phyloP scores from a whole-genome alignment of 64 coral and sea anemone genomes.

The Porites lutea region DNA sequence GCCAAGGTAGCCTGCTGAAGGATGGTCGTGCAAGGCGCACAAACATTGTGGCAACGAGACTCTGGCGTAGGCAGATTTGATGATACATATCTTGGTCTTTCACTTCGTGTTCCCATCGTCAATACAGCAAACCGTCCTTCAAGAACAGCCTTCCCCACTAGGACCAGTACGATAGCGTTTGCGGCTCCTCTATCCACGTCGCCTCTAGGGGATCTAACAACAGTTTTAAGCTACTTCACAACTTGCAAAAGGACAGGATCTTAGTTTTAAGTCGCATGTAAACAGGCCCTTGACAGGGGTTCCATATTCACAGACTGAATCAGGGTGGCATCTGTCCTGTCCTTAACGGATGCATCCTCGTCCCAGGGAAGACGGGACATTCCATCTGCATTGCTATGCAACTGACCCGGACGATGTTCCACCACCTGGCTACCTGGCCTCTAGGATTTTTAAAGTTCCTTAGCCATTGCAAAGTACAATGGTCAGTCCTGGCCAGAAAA shows the following conservation, averaged over 20 bases:
- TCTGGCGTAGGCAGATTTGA: neutral
- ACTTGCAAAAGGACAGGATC: neutral
- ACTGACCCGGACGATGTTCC: too few relatives aligned
- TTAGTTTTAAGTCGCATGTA: neutral
- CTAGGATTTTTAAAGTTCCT: too few relatives aligned
- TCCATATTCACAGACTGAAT: neutral
- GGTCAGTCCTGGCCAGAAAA: constrained; percentile 53
- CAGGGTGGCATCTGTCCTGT: neutral
- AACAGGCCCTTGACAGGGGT: neutral
- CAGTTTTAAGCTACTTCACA: too few relatives aligned
- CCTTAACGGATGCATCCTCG: neutral
- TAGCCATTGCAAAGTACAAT: constrained; percentile 57
- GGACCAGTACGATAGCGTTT: constrained; percentile 30
- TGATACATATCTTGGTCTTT: neutral
- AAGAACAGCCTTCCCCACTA: constrained; percentile 4
- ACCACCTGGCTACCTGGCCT: neutral
- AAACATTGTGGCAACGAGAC: too few relatives aligned
- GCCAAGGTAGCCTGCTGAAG: neutral
- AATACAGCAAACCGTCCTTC: neutral
- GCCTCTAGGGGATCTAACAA: neutral
- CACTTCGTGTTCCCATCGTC: constrained; percentile 35
- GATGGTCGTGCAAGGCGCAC: constrained; percentile 31
- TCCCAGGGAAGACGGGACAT: constrained; percentile 18
- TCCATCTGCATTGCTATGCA: constrained; percentile 46
- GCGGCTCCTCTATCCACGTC: neutral